phyloP scores from a whole-genome alignment of 2,888 invertebrate species.

The Cynaeus angustus region DNA sequence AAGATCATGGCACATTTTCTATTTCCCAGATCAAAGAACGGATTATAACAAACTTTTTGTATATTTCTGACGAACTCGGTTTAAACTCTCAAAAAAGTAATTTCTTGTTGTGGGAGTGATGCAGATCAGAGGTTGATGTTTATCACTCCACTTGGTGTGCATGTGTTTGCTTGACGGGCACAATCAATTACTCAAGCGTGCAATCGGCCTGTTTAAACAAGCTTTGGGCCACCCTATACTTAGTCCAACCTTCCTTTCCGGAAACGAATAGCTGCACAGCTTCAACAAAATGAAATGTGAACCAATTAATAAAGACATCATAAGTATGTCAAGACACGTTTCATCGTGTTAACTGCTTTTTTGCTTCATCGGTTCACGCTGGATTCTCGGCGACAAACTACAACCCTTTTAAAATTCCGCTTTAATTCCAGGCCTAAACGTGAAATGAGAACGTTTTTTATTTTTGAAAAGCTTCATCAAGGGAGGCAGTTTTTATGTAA shows the following conservation, averaged over 20 bases:
- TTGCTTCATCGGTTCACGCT: slow-evolving; percentile 29
- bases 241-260: slow-evolving; percentile 40
- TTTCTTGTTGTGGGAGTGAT: slow-evolving; percentile 42
- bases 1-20: no score
- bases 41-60: not conserved
- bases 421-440: slow-evolving; percentile 19
- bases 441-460: slow-evolving; percentile 15
- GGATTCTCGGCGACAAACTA: slow-evolving; percentile 7
- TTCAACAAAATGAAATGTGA: slow-evolving; percentile 50
- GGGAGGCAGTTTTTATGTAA: slow-evolving; percentile 20
- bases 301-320: slow-evolving; percentile 55
- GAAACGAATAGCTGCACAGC: slow-evolving; percentile 47
- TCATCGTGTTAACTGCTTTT: slow-evolving; percentile 38
- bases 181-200: slow-evolving; percentile 55
- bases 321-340: slow-evolving; percentile 48
- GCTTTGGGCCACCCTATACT: slow-evolving; percentile 49
- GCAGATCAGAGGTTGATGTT: slow-evolving; percentile 53
- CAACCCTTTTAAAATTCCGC: slow-evolving; percentile 15
- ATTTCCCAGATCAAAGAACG: slow-evolving; percentile 13
- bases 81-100: slow-evolving; percentile 43
- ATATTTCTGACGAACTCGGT: slow-evolving; percentile 10
- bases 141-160: slow-evolving; percentile 53
- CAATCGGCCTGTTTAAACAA: slow-evolving; percentile 55
- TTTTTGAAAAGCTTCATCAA: not conserved
- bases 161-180: slow-evolving; percentile 55